phyloP scores from a whole-genome alignment of 1,140 invertebrate genomes.

The Cotesia chilonis region DNA sequence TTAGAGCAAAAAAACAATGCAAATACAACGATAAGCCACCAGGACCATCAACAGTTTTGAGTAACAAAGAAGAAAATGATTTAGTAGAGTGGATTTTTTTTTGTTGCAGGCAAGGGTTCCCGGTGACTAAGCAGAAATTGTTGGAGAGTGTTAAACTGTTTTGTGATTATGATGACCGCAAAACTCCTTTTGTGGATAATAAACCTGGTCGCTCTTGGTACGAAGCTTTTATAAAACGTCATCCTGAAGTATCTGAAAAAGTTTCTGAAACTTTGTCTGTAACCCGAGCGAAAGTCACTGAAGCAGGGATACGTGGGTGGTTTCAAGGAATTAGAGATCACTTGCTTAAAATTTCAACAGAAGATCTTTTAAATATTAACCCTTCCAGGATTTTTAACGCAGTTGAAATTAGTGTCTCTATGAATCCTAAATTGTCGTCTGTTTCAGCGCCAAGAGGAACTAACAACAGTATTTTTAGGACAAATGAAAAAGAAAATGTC shows the following conservation, averaged over 20 bases:
- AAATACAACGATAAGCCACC: not conserved
- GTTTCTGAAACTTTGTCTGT: constrained; percentile 46
- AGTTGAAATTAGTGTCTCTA: not conserved
- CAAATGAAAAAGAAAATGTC: constrained; percentile 3
- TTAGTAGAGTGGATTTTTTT: not conserved
- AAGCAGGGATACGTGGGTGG: not conserved
- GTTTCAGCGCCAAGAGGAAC: not conserved
- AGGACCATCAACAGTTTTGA: not conserved
- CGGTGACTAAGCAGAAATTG: constrained; percentile 31
- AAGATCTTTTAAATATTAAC: constrained; percentile 4
- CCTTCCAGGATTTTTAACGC: not conserved
- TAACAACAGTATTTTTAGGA: not conserved
- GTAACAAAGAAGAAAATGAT: not conserved
- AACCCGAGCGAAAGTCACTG: not conserved
- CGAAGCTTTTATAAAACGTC: constrained; percentile 44
- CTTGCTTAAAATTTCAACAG: not conserved
- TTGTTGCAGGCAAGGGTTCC: not conserved
- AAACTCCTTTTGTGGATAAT: constrained; percentile 48
- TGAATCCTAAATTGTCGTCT: not conserved
- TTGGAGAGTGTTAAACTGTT: constrained; percentile 50
- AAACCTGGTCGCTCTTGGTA: constrained; percentile 49
- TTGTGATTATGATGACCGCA: constrained; percentile 44
- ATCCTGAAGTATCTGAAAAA: constrained; percentile 46
- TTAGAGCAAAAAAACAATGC: not conserved
- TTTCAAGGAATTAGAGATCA: not conserved